Evolutionary conservation across 2,888 invertebrate species (phyloP).

Genomic region (Troides aeacus): DNA sequence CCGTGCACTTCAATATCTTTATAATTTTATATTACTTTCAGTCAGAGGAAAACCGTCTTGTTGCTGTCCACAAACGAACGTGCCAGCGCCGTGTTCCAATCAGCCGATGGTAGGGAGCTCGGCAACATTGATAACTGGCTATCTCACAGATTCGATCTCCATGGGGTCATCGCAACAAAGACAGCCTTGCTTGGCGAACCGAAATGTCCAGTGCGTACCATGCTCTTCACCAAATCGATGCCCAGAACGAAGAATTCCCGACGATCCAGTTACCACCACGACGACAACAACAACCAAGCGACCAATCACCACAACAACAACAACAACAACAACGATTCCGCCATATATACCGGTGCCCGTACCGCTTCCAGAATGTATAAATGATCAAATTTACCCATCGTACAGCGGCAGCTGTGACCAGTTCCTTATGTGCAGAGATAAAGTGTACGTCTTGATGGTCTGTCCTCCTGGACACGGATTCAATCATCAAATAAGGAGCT

Average conservation of each 20-base stretch:
- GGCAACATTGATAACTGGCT: background rate
- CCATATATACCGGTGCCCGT: background rate
- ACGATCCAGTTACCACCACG: background rate
- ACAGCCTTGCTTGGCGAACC: background rate
- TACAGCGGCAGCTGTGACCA: constrained; percentile 19
- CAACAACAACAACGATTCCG: background rate
- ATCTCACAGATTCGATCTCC: background rate
- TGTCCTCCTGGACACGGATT: constrained; percentile 52
- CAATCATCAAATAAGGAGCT: constrained; percentile 82
- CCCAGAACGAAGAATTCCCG: background rate
- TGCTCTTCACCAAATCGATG: constrained; percentile 1
- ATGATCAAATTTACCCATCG: constrained; percentile 19
- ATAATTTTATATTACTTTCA: background rate
- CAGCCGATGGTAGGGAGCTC: background rate
- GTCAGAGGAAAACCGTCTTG: background rate
- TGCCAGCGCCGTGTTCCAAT: background rate
- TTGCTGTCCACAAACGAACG: background rate
- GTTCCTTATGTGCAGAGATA: constrained; percentile 55
- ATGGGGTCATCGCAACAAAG: background rate
- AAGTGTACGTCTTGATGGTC: background rate
- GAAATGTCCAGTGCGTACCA: too few relatives aligned
- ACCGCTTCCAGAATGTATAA: background rate
- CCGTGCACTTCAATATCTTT: background rate
- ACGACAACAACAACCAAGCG: background rate
- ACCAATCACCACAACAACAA: too few relatives aligned